These are phyloP conservation scores for Pseudomyrmex dendroicus DNA, from an alignment of 1,140 invertebrate genomes.

Conservation along the genomic window DNA sequence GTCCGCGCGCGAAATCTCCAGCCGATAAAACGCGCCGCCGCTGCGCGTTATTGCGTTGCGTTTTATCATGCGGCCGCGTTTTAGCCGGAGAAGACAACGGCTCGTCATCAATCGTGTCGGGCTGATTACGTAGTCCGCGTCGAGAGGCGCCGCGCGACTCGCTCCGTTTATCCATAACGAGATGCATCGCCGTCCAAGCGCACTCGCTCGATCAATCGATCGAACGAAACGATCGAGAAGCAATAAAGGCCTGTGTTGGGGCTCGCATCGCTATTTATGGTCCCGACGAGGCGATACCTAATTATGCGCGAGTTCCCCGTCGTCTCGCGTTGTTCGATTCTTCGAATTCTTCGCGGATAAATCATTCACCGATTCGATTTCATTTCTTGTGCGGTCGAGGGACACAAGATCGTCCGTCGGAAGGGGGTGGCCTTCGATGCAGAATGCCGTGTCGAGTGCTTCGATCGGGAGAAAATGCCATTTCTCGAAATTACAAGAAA, in stretches of 20 bases:
- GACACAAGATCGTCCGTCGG: slow-evolving; percentile 27
- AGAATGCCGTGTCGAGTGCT: neutral
- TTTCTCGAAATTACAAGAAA: slow-evolving; percentile 34
- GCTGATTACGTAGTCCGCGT: slow-evolving; percentile 27
- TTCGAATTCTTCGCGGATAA: slow-evolving; percentile 38
- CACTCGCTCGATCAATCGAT: slow-evolving; percentile 22
- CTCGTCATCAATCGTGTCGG: slow-evolving; percentile 32
- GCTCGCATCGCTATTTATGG: slow-evolving; percentile 39
- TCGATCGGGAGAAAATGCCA: neutral
- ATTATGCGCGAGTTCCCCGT: slow-evolving; percentile 32
- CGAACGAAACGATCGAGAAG: slow-evolving; percentile 16
- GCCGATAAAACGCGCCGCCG: slow-evolving; percentile 2
- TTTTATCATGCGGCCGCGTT: slow-evolving; percentile 12
- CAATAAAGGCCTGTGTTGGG: slow-evolving; percentile 19
- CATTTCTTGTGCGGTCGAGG: neutral
- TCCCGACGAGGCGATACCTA: slow-evolving; percentile 25
- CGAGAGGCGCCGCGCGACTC: neutral
- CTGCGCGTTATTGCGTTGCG: neutral
- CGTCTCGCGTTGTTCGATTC: slow-evolving; percentile 39
- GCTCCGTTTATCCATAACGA: slow-evolving; percentile 31
- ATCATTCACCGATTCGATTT: slow-evolving; percentile 30
- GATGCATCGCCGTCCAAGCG: too few species aligned
- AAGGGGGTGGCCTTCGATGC: neutral
- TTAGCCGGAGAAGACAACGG: neutral
- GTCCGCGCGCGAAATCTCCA: neutral